Conservation (phyloP, 1,140 invertebrate species). For the Apis laboriosa region DNA sequence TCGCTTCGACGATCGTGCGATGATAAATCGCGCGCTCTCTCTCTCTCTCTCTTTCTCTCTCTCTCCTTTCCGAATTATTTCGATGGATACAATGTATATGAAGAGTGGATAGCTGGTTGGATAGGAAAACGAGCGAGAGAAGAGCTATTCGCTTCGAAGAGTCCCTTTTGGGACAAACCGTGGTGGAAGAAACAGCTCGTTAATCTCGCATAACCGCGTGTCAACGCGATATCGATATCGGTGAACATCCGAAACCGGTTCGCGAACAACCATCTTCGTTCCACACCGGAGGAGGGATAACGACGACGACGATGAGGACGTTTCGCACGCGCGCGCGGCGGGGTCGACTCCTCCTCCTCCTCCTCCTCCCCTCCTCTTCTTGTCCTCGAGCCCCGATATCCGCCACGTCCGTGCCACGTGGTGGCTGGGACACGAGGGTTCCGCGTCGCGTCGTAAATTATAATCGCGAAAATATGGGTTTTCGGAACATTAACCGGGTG, state of each 20-base stretch:
- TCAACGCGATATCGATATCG: not conserved
- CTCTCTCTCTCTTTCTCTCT: too few relatives aligned
- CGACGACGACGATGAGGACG: not conserved
- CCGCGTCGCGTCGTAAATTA: slow-evolving; percentile 65
- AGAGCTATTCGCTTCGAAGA: too few relatives aligned
- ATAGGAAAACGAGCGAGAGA: too few relatives aligned
- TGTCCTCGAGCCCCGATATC: not conserved
- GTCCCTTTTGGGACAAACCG: too few relatives aligned
- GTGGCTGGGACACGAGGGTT: not conserved
- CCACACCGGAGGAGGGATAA: too few relatives aligned
- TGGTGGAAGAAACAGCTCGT: not conserved
- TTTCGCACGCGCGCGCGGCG: too few relatives aligned
- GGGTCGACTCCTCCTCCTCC: not conserved
- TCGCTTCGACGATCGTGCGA: not conserved
- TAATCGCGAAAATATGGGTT: slow-evolving; percentile 74
- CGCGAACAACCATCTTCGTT: not conserved
- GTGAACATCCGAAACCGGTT: not conserved
- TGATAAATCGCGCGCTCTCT: too few relatives aligned
- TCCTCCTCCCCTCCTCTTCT: not conserved
- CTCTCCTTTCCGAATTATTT: too few relatives aligned
- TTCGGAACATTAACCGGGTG: slow-evolving; percentile 73
- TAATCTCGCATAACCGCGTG: not conserved
- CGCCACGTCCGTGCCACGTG: not conserved
- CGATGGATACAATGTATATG: too few relatives aligned
- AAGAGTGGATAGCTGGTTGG: too few relatives aligned